A percentile compares a stretch with the other conserved stretches of the same genome.
phyloP scores from a whole-genome alignment of 2,113 vertebrate species.

The Paedocypris sp. region DNA sequence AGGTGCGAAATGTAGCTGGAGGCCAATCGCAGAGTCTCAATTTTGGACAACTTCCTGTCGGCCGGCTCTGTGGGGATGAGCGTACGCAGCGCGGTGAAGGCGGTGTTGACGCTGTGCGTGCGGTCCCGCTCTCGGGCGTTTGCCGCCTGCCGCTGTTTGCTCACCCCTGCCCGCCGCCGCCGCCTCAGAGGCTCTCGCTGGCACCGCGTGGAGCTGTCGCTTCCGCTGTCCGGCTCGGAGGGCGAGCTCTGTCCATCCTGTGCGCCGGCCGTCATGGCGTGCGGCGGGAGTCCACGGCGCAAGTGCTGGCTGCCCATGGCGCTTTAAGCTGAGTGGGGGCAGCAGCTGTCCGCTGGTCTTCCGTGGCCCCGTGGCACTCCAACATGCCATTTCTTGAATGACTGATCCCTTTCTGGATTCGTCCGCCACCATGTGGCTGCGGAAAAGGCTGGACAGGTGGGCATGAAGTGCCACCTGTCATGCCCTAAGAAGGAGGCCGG shows the following conservation, averaged over 20 bases:
- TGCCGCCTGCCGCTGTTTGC: slow-evolving; percentile 72
- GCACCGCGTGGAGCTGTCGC: slow-evolving; percentile 45
- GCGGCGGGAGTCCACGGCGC: slow-evolving; percentile 24
- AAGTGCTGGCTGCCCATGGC: slow-evolving; percentile 43
- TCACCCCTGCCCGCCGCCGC: slow-evolving; percentile 42
- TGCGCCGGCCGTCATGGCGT: slow-evolving; percentile 59
- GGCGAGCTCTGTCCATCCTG: slow-evolving; percentile 42
- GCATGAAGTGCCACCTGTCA: slow-evolving; percentile 57
- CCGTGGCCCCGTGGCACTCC: slow-evolving; percentile 46
- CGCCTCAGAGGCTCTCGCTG: not conserved
- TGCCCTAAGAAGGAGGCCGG: slow-evolving; percentile 41
- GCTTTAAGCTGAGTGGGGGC: slow-evolving; percentile 64
- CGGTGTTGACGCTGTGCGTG: slow-evolving; percentile 80
- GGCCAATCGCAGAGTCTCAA: slow-evolving; percentile 80
- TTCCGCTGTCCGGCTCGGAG: slow-evolving; percentile 59
- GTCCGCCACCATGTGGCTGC: slow-evolving; percentile 41
- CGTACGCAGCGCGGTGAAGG: slow-evolving; percentile 74
- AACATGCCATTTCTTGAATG: slow-evolving; percentile 65
- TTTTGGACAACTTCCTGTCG: slow-evolving; percentile 79
- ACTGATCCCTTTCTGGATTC: slow-evolving; percentile 63
- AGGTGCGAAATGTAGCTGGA: slow-evolving; percentile 83
- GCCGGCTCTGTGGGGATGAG: slow-evolving; percentile 79
- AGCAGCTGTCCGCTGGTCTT: slow-evolving; percentile 59
- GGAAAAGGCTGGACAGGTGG: slow-evolving; percentile 65
- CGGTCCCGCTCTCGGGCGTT: slow-evolving; percentile 79